Conservation (phyloP, 2,888 invertebrate species). For the Odontocolon sp. region DNA sequence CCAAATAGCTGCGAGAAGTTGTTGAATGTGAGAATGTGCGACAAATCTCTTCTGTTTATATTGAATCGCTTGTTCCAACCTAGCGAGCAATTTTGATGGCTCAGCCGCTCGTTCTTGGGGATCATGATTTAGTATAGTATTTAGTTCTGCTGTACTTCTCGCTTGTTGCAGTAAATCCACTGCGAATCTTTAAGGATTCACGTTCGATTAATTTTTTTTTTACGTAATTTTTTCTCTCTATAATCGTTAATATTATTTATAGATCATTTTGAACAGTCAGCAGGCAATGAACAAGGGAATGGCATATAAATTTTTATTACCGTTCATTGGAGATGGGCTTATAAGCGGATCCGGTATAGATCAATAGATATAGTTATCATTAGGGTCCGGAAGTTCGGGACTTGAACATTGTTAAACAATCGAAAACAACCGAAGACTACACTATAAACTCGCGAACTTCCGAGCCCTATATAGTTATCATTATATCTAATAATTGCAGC, state of each 20-base stretch:
- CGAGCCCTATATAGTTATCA: no score
- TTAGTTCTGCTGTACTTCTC: constrained; percentile 95
- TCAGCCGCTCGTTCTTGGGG: constrained; percentile 86
- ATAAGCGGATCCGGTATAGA: constrained; percentile 65
- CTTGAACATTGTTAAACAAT: no score
- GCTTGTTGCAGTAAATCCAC: constrained; percentile 95
- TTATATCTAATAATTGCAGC: no score
- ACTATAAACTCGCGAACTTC: no score
- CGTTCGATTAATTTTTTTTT: neutral
- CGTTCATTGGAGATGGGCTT: constrained; percentile 64
- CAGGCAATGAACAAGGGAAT: constrained; percentile 61
- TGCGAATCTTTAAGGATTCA: constrained; percentile 84
- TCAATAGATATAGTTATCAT: no score
- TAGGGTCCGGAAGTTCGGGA: no score
- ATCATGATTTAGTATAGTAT: constrained; percentile 96
- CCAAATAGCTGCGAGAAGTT: constrained; percentile 95
- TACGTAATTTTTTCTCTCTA: neutral
- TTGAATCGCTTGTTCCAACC: constrained; percentile 94
- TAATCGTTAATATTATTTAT: neutral
- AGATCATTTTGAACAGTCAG: constrained; percentile 63
- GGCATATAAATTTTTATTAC: constrained; percentile 61
- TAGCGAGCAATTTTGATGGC: constrained; percentile 82
- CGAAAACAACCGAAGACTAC: no score
- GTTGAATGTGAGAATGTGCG: constrained; percentile 97
- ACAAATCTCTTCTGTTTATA: constrained; percentile 98